Evolutionary conservation across 2,888 invertebrate species (phyloP).

Genomic region (Dryadula phaetusa): DNA sequence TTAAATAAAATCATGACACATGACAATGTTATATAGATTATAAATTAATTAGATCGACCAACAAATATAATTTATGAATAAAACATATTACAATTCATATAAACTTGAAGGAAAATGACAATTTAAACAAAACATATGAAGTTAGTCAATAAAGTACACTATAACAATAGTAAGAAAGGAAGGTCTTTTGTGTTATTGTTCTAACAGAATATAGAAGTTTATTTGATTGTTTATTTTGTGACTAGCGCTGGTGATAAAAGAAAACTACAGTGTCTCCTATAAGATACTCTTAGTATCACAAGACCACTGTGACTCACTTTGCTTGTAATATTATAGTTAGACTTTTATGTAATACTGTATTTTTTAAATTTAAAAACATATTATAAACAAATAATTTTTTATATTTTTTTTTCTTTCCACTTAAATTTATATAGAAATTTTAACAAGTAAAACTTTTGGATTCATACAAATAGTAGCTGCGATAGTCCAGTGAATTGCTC

Average conservation of each 20-base stretch:
- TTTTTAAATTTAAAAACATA: too few species aligned
- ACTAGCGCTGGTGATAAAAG: constrained; percentile 18
- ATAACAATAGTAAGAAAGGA: constrained; percentile 13
- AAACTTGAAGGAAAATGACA: not conserved
- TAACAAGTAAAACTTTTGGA: constrained; percentile 4
- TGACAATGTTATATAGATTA: too few species aligned
- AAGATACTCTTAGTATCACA: not conserved
- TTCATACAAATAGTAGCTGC: constrained; percentile 12
- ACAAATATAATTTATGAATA: not conserved
- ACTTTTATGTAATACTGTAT: too few species aligned
- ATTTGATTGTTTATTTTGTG: constrained; percentile 26
- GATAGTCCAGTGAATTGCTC: constrained; percentile 20
- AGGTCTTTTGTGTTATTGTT: constrained; percentile 26
- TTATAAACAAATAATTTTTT: too few species aligned
- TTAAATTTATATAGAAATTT: not conserved
- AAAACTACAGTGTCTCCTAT: constrained; percentile 3
- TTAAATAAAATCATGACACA: too few species aligned
- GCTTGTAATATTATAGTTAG: not conserved
- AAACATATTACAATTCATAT: too few species aligned
- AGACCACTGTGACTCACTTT: not conserved
- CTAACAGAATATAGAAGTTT: constrained; percentile 23
- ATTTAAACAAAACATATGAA: constrained; percentile 7
- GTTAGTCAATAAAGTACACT: constrained; percentile 6
- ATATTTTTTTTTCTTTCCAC: not conserved
- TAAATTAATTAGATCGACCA: too few species aligned